A percentile compares a stretch with the other conserved stretches of the same genome.
These are phyloP conservation scores for Microtus richardsoni DNA, from an alignment of 2,113 vertebrate species.

Conservation along the genomic window DNA sequence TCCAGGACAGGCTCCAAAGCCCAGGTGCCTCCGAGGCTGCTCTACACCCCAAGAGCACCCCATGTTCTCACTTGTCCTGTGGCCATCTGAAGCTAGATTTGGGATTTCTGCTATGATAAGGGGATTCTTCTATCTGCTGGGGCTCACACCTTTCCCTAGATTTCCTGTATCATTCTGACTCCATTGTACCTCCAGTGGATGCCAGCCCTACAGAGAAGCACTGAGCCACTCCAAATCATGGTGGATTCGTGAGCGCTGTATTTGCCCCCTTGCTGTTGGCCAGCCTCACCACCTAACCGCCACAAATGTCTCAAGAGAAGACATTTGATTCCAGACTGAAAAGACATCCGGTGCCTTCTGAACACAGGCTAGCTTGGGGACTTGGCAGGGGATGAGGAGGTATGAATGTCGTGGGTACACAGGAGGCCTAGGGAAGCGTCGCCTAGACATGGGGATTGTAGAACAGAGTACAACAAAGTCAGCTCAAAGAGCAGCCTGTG, in stretches of 20 bases:
- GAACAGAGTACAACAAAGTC: neutral
- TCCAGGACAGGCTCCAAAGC: neutral
- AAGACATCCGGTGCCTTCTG: neutral
- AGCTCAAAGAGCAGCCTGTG: neutral
- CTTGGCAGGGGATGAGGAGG: neutral
- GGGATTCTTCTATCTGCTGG: neutral
- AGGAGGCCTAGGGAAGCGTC: neutral
- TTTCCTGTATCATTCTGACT: neutral
- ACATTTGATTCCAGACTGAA: neutral
- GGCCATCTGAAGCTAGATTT: neutral
- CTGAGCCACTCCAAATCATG: neutral
- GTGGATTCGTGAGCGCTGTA: neutral
- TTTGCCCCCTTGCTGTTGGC: neutral
- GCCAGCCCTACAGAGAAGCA: neutral
- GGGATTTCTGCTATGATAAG: neutral
- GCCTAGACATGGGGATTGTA: no score
- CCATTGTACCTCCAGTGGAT: neutral
- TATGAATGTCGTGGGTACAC: accelerated
- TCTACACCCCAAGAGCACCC: neutral
- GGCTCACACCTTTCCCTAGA: neutral
- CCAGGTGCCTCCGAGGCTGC: neutral
- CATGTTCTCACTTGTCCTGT: neutral
- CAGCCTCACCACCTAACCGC: neutral
- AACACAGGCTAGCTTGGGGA: neutral
- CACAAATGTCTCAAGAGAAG: neutral